Base-by-base conservation (phyloP, 2,797 vertebrate genomes). In the Strix occidentalis region DNA sequence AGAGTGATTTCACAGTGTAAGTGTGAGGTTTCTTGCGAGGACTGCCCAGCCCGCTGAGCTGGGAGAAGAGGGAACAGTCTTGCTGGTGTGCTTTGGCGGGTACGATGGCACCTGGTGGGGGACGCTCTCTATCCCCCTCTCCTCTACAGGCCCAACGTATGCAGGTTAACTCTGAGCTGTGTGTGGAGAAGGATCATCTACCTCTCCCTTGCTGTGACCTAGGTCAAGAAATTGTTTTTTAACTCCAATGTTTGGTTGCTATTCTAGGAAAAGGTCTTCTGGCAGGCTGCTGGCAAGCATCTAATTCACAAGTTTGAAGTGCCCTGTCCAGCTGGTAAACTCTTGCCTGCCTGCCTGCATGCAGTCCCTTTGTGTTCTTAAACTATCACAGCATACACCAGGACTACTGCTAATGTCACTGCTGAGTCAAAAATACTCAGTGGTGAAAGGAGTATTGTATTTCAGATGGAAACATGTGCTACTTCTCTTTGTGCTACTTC, bases 11-110 rank as follows among this genome's bases (percentile, higher is more conserved):
- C 39, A 31, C 35, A 23, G 53, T 37, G 37, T 6, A 16, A 7
- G 10, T 43, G 29, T 63, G 87, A 51, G n/a, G 20, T 76, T 78
- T 94, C 19, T 74, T 74, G 28, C 23, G 3, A 60, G 37, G 56
- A 71, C 5, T 4, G 6, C 15, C 16, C 39, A 57, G 7, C 41
- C 28, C 0, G 0, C 28, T 58, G 63, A 51, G 31, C 23, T 6
- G 33, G 68, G 39, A 57, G 71, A 25, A 25, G 48, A 46, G 28
- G 43, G 48, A 2, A 11, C 7, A 9, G 45, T 77, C 7, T 2
- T 65, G 41, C 29, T 48, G 24, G 6, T 35, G 23, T 48, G 46
- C 48, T 45, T 56, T 60, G n/a, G 25, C 56, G 70, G 78, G 43
- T 61, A 39, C 3, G 0, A 0, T 9, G 28, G 54, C 16, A 69